A percentile compares a stretch with the other conserved stretches of the same genome.
Conservation (phyloP, 2,888 invertebrate species). For the Trilocha varians region DNA sequence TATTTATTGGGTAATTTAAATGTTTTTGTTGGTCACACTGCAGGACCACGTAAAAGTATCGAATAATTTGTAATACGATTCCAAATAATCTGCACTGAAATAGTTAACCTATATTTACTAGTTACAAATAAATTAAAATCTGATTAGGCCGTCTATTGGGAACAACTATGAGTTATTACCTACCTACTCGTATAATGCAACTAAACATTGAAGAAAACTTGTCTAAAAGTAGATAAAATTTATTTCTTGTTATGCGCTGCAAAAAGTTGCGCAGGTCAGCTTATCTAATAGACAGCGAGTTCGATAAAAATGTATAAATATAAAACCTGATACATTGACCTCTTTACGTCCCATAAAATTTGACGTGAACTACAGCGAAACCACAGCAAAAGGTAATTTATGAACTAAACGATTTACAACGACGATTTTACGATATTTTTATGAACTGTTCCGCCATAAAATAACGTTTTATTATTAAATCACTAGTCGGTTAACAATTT, state of each 20-base stretch:
- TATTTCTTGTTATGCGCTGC: too few species aligned
- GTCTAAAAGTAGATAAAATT: too few species aligned
- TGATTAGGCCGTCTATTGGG: too few species aligned
- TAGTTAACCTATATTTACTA: background rate
- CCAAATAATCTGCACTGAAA: background rate
- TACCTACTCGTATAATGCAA: too few species aligned
- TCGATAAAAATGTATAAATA: too few species aligned
- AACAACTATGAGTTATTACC: too few species aligned
- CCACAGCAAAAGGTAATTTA: constrained; percentile 25
- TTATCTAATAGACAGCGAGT: too few species aligned
- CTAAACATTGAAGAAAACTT: too few species aligned
- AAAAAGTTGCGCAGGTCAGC: too few species aligned
- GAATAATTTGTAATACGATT: background rate
- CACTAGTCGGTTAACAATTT: constrained; percentile 63
- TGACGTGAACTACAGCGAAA: constrained; percentile 13
- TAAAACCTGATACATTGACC: background rate
- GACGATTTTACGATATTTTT: constrained; percentile 52
- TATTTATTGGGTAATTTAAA: background rate
- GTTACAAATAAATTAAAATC: background rate
- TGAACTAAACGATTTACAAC: constrained; percentile 34
- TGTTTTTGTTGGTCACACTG: background rate
- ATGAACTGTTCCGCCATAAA: constrained; percentile 55
- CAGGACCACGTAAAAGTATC: background rate
- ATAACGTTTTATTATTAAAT: constrained; percentile 62
- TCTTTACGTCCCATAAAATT: background rate